Percentiles rank a stretch among this genome's conserved stretches.
These are phyloP conservation scores for Muntiacus muntjak DNA, from an alignment of 2,113 vertebrate species.

Conservation along the genomic window DNA sequence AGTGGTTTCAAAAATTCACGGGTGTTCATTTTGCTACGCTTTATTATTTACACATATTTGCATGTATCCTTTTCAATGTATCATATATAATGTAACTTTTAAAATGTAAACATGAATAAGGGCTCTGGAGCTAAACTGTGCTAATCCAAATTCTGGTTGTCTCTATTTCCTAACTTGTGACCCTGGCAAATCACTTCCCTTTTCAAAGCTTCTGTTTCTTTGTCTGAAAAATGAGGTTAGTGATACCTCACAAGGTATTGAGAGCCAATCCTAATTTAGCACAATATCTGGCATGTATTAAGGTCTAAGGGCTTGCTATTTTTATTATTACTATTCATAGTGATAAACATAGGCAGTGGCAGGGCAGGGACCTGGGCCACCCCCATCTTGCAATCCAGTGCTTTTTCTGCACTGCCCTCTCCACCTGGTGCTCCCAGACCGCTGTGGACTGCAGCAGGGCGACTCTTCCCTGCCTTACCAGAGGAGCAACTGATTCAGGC, in stretches of 20 bases:
- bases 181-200: neutral
- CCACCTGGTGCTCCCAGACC: neutral
- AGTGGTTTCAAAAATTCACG: neutral
- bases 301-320: neutral
- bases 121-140: neutral
- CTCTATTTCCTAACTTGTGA: neutral
- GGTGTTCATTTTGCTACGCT: neutral
- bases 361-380: neutral
- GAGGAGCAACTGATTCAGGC: neutral
- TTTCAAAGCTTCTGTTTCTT: neutral
- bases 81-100: neutral
- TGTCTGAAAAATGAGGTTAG: neutral
- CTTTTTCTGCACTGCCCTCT: neutral
- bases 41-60: constrained; percentile 1
- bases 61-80: neutral
- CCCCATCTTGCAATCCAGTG: neutral
- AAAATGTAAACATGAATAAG: neutral
- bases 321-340: neutral
- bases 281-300: neutral
- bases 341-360: neutral
- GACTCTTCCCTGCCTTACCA: neutral
- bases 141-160: neutral
- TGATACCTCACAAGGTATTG: neutral
- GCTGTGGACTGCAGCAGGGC: neutral
- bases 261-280: neutral